These are phyloP conservation scores for Papilio dardanus DNA, from an alignment of 1,140 invertebrate genomes.

Conservation along the genomic window DNA sequence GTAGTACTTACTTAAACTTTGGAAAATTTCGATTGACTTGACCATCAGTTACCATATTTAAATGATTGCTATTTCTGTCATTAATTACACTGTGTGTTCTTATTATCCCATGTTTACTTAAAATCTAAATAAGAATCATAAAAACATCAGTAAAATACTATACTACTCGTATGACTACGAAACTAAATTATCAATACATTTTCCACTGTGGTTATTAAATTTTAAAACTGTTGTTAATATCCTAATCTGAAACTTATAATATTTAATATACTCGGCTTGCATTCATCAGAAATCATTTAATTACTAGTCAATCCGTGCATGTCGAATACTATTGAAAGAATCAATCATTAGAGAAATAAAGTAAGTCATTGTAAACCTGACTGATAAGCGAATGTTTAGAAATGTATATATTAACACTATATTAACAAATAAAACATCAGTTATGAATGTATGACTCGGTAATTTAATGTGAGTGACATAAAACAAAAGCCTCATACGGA, in stretches of 20 bases:
- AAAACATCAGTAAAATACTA: neutral
- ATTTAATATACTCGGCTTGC: slow-evolving; percentile 12
- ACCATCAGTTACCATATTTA: neutral
- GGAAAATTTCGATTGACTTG: neutral
- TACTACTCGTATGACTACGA: neutral
- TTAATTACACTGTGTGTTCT: neutral
- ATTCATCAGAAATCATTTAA: neutral
- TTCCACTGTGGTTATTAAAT: neutral
- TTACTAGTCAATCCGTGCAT: neutral
- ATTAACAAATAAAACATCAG: slow-evolving; percentile 53
- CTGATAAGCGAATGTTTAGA: slow-evolving; percentile 74
- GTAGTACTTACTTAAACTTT: neutral
- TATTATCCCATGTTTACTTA: neutral
- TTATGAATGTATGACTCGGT: slow-evolving; percentile 62
- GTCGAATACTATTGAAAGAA: neutral
- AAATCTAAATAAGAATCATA: neutral
- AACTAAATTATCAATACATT: neutral
- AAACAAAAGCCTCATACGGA: neutral
- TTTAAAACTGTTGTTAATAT: slow-evolving; percentile 1
- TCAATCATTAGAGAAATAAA: slow-evolving; percentile 20
- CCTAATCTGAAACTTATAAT: neutral
- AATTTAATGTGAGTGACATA: slow-evolving; percentile 41
- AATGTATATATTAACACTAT: slow-evolving; percentile 73
- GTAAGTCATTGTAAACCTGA: slow-evolving; percentile 62
- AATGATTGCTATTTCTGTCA: neutral